Evolutionary conservation across 2,113 vertebrate species (phyloP).

Genomic region (Tiliqua scincoides): DNA sequence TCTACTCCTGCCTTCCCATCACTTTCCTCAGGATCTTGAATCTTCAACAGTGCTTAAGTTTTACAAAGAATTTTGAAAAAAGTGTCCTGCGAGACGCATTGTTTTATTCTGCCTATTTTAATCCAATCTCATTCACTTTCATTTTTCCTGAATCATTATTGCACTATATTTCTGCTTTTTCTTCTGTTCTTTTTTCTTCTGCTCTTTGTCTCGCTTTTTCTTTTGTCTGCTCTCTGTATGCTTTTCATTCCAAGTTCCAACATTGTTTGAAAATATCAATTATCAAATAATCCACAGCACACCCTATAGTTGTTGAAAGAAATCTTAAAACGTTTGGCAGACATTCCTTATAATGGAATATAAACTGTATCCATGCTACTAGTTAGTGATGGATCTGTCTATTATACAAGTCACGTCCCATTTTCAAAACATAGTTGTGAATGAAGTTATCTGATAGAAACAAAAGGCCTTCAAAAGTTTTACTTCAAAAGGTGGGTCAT

Average conservation of each 20-base stretch:
- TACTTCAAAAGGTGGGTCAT: background rate
- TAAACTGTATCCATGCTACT: slow-evolving; percentile 7
- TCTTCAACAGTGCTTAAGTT: background rate
- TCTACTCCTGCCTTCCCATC: background rate
- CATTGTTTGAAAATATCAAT: slow-evolving; percentile 32
- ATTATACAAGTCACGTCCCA: background rate
- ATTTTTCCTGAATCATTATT: slow-evolving; percentile 47
- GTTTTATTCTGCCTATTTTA: background rate
- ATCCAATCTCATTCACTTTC: slow-evolving; percentile 46
- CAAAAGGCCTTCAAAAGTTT: background rate
- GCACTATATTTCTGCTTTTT: slow-evolving; percentile 41
- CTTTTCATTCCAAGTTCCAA: slow-evolving; percentile 57
- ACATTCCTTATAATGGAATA: slow-evolving; percentile 27
- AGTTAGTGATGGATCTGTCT: slow-evolving; percentile 46
- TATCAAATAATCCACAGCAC: slow-evolving; percentile 43
- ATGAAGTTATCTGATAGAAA: background rate
- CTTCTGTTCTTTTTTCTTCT: slow-evolving; percentile 14
- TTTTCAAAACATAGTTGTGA: background rate
- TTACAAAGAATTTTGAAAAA: background rate
- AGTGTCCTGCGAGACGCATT: too few species aligned
- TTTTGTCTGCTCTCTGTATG: slow-evolving; percentile 27
- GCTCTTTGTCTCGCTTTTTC: slow-evolving; percentile 4
- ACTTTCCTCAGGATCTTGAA: background rate
- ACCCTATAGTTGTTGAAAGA: slow-evolving; percentile 63
- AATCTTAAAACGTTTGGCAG: slow-evolving; percentile 19